Evolutionary conservation across 1,140 invertebrate species (phyloP).

Genomic region (Acromyrmex heyeri): DNA sequence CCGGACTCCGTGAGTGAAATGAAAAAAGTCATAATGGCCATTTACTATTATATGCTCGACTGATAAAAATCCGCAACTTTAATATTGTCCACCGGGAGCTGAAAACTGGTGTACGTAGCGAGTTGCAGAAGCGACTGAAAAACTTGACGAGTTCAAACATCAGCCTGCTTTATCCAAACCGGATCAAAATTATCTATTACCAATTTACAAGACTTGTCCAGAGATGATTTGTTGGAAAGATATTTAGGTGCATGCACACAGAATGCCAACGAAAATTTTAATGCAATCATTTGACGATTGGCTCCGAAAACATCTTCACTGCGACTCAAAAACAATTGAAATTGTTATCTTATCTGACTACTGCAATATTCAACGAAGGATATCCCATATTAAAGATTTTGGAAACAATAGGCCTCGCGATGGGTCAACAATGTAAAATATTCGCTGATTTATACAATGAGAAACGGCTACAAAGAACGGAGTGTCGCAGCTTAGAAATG

Average conservation of each 20-base stretch:
- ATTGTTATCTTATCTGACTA: neutral
- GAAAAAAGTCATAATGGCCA: neutral
- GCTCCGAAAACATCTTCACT: neutral
- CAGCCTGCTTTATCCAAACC: neutral
- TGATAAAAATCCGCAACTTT: constrained; percentile 6
- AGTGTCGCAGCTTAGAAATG: too few relatives aligned
- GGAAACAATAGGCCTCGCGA: neutral
- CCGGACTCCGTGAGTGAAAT: neutral
- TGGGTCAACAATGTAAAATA: constrained; percentile 5
- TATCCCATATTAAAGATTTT: constrained; percentile 19
- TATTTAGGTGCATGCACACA: neutral
- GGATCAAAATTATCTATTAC: neutral
- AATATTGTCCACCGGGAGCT: neutral
- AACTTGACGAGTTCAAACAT: neutral
- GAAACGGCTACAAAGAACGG: too few relatives aligned
- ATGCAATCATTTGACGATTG: neutral
- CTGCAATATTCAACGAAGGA: constrained; percentile 24
- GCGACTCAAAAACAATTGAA: neutral
- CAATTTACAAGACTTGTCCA: neutral
- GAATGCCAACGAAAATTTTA: constrained; percentile 12
- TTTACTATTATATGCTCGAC: neutral
- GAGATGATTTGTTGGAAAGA: neutral
- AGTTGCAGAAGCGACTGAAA: neutral
- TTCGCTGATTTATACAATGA: neutral
- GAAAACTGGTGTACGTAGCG: neutral